These are phyloP conservation scores for Drosophila sordidula DNA, from an alignment of 2,888 invertebrate genomes.

Conservation along the genomic window DNA sequence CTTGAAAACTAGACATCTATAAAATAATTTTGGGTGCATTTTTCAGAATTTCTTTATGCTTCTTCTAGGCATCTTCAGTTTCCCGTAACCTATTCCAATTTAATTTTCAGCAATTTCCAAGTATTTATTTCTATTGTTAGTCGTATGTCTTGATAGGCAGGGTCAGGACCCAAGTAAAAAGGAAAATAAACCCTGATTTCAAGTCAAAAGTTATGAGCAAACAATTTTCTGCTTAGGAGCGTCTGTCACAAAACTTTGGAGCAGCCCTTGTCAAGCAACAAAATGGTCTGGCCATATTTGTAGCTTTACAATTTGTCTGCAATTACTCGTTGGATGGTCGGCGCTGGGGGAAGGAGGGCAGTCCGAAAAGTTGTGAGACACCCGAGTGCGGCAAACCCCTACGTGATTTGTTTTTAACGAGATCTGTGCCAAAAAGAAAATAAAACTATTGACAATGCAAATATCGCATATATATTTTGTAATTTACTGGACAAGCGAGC, in stretches of 20 bases:
- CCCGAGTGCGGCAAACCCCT: slow-evolving; percentile 36
- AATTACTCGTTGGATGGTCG: slow-evolving; percentile 52
- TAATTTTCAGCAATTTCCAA: slow-evolving; percentile 1
- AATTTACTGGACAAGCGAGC: slow-evolving; percentile 46
- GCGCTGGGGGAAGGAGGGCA: not conserved
- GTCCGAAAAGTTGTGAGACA: slow-evolving; percentile 50
- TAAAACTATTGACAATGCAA: slow-evolving; percentile 80
- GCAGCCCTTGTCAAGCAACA: slow-evolving; percentile 62
- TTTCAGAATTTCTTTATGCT: no score
- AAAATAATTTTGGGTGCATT: no score
- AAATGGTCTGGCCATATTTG: slow-evolving; percentile 42
- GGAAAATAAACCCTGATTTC: slow-evolving; percentile 4
- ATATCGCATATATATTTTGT: slow-evolving; percentile 58
- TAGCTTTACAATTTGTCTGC: slow-evolving; percentile 69
- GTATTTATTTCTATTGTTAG: slow-evolving; percentile 6
- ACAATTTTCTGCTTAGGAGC: slow-evolving; percentile 81
- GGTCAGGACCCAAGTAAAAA: not conserved
- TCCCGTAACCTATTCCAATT: not conserved
- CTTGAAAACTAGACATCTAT: no score
- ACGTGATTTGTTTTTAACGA: slow-evolving; percentile 80
- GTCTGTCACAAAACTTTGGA: slow-evolving; percentile 76
- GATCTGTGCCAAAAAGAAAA: slow-evolving; percentile 40
- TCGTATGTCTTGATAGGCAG: slow-evolving; percentile 27
- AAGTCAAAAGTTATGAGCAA: slow-evolving; percentile 76
- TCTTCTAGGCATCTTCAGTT: no score